Evolutionary conservation across 2,797 vertebrate species (phyloP).

Genomic region (Artibeus jamaicensis): DNA sequence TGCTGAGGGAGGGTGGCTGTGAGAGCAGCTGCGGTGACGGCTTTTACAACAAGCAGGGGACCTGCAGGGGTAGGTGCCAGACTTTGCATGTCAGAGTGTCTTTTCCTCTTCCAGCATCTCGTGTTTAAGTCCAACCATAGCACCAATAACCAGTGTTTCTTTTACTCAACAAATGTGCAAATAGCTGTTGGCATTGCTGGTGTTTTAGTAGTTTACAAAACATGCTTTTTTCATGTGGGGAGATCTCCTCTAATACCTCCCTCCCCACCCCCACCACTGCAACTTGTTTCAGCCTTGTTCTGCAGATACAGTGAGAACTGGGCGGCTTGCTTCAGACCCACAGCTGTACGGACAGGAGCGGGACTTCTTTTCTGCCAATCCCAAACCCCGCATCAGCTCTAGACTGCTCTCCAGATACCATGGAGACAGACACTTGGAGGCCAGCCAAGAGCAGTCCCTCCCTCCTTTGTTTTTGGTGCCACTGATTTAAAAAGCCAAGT

Average conservation of each 20-base stretch:
- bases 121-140: background rate
- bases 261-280: rapidly evolving
- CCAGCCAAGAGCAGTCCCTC: background rate
- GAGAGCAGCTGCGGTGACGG: conserved; percentile 85
- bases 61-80: conserved; percentile 86
- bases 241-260: background rate
- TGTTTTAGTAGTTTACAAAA: background rate
- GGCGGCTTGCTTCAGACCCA: background rate
- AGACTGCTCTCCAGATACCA: background rate
- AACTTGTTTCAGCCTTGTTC: background rate
- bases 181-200: background rate
- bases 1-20: conserved; percentile 87
- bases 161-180: background rate
- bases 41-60: conserved; percentile 85
- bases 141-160: rapidly evolving
- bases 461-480: background rate
- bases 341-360: background rate
- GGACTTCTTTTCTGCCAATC: background rate
- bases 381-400: background rate
- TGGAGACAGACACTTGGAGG: background rate
- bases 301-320: background rate
- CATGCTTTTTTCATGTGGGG: background rate
- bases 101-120: background rate
- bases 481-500: background rate
- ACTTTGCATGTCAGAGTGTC: background rate